phyloP scores from a whole-genome alignment of 2,888 invertebrate genomes.

The Lycia hirtaria region DNA sequence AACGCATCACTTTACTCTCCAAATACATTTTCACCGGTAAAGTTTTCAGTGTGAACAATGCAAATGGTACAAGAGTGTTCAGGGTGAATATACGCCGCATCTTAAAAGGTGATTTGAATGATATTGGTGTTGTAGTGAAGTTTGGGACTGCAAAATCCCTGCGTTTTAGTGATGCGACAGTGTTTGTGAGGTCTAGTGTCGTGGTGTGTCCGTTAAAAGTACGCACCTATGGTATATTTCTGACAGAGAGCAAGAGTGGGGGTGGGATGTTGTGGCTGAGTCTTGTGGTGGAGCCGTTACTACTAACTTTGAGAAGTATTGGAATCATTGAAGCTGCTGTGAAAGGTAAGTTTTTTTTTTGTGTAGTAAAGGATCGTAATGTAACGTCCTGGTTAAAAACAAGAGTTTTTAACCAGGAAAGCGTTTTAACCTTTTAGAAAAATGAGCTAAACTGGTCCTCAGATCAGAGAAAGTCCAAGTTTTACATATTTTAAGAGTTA shows the following conservation, averaged over 20 bases:
- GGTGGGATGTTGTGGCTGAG: slow-evolving; percentile 52
- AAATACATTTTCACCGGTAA: slow-evolving; percentile 77
- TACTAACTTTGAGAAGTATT: slow-evolving; percentile 67
- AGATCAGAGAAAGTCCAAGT: slow-evolving; percentile 14
- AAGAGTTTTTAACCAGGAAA: too few species aligned
- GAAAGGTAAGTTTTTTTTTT: slow-evolving; percentile 65
- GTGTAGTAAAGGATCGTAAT: too few species aligned
- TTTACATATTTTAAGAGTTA: slow-evolving; percentile 26
- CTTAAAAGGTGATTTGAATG: slow-evolving; percentile 75
- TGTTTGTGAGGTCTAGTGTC: slow-evolving; percentile 60
- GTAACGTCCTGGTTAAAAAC: too few species aligned
- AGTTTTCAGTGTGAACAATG: slow-evolving; percentile 64
- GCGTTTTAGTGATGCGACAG: slow-evolving; percentile 68
- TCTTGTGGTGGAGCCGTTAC: slow-evolving; percentile 70
- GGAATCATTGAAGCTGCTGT: slow-evolving; percentile 72
- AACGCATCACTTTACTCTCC: slow-evolving; percentile 65
- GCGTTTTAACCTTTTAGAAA: too few species aligned
- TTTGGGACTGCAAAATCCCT: slow-evolving; percentile 62
- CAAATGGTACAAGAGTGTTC: slow-evolving; percentile 60
- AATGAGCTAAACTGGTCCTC: too few species aligned
- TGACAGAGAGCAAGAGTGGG: slow-evolving; percentile 59
- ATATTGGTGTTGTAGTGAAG: slow-evolving; percentile 64
- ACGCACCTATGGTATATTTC: slow-evolving; percentile 72
- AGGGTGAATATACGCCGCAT: slow-evolving; percentile 75
- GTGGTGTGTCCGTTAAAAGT: slow-evolving; percentile 63